These are phyloP conservation scores for Macrophya annulata DNA, from an alignment of 2,888 invertebrate genomes.

Conservation along the genomic window DNA sequence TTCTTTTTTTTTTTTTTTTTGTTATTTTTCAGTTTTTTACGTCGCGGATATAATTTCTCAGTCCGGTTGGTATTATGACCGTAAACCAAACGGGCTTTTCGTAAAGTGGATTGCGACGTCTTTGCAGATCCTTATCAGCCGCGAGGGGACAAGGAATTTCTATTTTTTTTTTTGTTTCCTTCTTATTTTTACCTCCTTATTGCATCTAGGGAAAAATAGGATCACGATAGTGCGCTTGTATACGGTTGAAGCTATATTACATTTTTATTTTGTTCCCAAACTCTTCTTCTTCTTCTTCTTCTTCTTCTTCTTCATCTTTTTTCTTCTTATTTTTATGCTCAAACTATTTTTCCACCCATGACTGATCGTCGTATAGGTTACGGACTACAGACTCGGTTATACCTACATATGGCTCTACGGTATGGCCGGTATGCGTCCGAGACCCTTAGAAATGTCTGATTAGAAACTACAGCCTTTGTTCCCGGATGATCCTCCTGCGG, in stretches of 20 bases:
- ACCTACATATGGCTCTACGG: constrained; percentile 20
- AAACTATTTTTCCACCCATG: constrained; percentile 22
- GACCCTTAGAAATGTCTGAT: constrained; percentile 56
- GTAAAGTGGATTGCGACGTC: constrained; percentile 43
- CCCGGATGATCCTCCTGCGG: neutral
- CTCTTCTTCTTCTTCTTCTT: neutral
- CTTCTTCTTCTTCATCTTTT: neutral
- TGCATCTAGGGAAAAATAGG: constrained; percentile 11
- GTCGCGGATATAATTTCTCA: constrained; percentile 32
- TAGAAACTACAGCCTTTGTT: constrained; percentile 56
- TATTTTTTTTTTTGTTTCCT: neutral
- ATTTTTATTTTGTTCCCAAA: neutral
- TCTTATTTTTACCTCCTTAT: neutral
- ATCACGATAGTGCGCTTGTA: constrained; percentile 1
- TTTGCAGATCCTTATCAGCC: constrained; percentile 22
- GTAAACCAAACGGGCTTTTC: neutral
- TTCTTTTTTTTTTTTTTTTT: no score
- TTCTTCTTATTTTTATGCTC: constrained; percentile 1
- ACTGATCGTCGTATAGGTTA: neutral
- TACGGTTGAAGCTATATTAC: constrained; percentile 24
- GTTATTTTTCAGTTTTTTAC: neutral
- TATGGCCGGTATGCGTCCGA: constrained; percentile 36
- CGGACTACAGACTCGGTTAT: neutral
- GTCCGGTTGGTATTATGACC: neutral
- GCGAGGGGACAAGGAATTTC: neutral